Evolutionary conservation across 2,888 invertebrate species (phyloP).

Genomic region (Hydropsyche betteni): DNA sequence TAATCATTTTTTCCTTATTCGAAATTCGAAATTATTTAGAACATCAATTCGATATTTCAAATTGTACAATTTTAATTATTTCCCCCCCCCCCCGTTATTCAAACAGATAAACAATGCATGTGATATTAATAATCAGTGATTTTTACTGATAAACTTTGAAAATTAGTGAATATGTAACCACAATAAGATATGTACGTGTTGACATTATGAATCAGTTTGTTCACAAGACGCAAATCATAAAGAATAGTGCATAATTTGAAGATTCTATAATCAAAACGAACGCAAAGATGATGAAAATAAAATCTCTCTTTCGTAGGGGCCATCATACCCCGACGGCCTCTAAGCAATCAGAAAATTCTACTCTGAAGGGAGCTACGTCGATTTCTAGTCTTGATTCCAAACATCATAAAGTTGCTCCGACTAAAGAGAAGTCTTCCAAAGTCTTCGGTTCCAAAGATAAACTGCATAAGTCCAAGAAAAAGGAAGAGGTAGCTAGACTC

Average conservation of each 20-base stretch:
- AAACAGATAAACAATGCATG: too few relatives aligned
- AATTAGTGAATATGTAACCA: too few relatives aligned
- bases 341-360: slow-evolving; percentile 53
- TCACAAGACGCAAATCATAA: slow-evolving; percentile 1
- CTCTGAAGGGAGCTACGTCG: slow-evolving; percentile 71
- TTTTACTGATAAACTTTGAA: too few relatives aligned
- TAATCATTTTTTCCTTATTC: too few relatives aligned
- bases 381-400: slow-evolving; percentile 73
- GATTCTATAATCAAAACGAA: slow-evolving; percentile 49
- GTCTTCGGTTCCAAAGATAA: slow-evolving; percentile 67
- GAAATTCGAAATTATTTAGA: too few relatives aligned
- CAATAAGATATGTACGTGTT: neutral
- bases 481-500: slow-evolving; percentile 59
- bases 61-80: too few relatives aligned
- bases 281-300: slow-evolving; percentile 87
- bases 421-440: slow-evolving; percentile 63
- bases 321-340: slow-evolving; percentile 59
- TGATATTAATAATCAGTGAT: too few relatives aligned
- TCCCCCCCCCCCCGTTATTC: too few relatives aligned
- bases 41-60: too few relatives aligned
- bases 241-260: neutral
- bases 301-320: slow-evolving; percentile 91
- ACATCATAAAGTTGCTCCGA: slow-evolving; percentile 66
- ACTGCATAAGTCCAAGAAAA: slow-evolving; percentile 59
- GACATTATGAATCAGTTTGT: slow-evolving; percentile 28